Conservation (phyloP, 2,113 vertebrate species). For the Chrysemys picta region DNA sequence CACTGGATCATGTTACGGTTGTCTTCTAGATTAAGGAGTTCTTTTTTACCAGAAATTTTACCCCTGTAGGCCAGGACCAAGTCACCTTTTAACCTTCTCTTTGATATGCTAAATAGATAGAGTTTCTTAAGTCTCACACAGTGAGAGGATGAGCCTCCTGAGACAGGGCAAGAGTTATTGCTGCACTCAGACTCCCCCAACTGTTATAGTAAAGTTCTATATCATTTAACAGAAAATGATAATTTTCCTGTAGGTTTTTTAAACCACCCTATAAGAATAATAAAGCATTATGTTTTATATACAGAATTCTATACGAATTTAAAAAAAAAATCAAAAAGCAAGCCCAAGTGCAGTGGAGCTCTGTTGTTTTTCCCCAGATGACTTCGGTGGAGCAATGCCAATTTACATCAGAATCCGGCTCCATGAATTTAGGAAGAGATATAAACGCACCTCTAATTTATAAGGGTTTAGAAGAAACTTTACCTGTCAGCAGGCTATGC, state of each 20-base stretch:
- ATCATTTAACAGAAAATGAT: neutral
- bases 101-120: conserved; percentile 3
- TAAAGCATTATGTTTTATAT: neutral
- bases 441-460: neutral
- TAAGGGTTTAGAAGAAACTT: too few relatives aligned
- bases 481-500: neutral
- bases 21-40: neutral
- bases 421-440: neutral
- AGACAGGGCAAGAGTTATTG: neutral
- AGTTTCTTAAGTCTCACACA: conserved; percentile 7
- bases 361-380: neutral
- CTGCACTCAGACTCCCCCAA: neutral
- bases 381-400: neutral
- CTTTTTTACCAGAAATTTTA: neutral
- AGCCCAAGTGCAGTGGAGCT: neutral
- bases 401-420: neutral
- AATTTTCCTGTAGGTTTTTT: neutral
- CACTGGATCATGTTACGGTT: neutral
- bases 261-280: neutral
- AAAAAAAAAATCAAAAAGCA: neutral
- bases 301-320: neutral
- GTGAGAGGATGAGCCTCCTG: neutral
- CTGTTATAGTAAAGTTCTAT: neutral
- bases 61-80: rapidly evolving
- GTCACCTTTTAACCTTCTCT: neutral